Evolutionary conservation across 1,140 invertebrate genomes (phyloP).

Genomic region (Goniozus legneri): DNA sequence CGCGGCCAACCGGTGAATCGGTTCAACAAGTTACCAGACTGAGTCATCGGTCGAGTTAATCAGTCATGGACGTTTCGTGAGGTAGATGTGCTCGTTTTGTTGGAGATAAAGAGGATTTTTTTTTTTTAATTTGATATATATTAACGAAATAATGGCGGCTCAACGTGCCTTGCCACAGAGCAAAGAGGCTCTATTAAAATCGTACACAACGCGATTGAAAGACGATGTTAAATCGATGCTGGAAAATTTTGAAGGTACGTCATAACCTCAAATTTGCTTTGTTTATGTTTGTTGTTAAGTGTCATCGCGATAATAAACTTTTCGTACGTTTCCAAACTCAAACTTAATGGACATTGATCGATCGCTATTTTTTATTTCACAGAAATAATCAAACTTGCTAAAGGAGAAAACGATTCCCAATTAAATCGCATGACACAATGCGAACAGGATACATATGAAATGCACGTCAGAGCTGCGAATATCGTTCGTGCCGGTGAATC

Average conservation of each 20-base stretch:
- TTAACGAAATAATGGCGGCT: conserved; percentile 45
- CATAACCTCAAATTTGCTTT: conserved; percentile 59
- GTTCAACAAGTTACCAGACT: no score
- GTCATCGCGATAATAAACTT: background rate
- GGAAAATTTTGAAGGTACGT: conserved; percentile 89
- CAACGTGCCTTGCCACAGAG: conserved; percentile 77
- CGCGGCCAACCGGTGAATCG: no score
- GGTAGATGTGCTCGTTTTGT: no score
- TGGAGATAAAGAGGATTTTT: no score
- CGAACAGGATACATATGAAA: conserved; percentile 94
- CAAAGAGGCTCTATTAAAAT: conserved; percentile 91
- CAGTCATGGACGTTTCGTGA: no score
- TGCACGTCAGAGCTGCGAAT: conserved; percentile 92
- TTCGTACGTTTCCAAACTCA: no score
- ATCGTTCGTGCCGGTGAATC: conserved; percentile 94
- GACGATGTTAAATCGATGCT: conserved; percentile 96
- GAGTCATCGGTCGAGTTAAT: no score
- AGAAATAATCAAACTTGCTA: conserved; percentile 92
- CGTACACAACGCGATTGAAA: conserved; percentile 87
- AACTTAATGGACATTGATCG: conserved; percentile 1
- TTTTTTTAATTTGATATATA: background rate
- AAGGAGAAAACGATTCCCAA: conserved; percentile 90
- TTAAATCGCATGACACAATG: conserved; percentile 83
- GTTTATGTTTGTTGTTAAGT: background rate
- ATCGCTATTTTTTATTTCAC: conserved; percentile 38